phyloP scores from a whole-genome alignment of 2,113 vertebrate species.

The Lophotis ruficrista region DNA sequence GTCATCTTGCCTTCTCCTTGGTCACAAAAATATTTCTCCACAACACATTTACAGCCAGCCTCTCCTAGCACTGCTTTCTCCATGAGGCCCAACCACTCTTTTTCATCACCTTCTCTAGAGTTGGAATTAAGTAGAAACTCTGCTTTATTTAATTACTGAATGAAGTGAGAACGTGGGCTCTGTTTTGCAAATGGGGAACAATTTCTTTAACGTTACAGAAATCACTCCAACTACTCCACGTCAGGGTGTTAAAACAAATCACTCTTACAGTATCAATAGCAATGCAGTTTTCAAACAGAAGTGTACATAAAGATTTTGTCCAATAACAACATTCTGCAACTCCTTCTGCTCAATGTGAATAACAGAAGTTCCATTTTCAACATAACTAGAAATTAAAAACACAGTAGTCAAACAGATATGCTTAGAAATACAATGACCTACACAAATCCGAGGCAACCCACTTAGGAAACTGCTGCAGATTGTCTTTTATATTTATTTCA shows the following conservation, averaged over 20 bases:
- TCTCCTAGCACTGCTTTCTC: background rate
- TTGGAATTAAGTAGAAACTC: background rate
- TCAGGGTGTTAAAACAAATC: background rate
- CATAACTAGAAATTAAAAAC: background rate
- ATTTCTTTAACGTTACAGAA: background rate
- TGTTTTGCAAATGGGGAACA: background rate
- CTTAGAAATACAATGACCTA: too few species aligned
- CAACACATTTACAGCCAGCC: accelerated
- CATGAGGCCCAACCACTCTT: background rate
- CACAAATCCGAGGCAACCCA: background rate
- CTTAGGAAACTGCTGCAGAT: background rate
- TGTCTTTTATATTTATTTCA: background rate
- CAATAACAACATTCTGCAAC: background rate
- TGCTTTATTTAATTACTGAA: background rate
- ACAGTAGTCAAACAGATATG: too few species aligned
- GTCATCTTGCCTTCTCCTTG: background rate
- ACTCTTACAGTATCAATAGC: background rate
- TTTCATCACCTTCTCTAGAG: background rate
- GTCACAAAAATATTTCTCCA: background rate
- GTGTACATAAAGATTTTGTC: background rate
- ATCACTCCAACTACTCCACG: background rate
- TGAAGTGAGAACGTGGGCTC: background rate
- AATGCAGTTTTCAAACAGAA: background rate
- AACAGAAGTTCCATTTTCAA: background rate
- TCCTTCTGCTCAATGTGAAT: background rate